Evolutionary conservation across 2,797 vertebrate species (phyloP).

Genomic region (Typhlichthys eigenmanni): DNA sequence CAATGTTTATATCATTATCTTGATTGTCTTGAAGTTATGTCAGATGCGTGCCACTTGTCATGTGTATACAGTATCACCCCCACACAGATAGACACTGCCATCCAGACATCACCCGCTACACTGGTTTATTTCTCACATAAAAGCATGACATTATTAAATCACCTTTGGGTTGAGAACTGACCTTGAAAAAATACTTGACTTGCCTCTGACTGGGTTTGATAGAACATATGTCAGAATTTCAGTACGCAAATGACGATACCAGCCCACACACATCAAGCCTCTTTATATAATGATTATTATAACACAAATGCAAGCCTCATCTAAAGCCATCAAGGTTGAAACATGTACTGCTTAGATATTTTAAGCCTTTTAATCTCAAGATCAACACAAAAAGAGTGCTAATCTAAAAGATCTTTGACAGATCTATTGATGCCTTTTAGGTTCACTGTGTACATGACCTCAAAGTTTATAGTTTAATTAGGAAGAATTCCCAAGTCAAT

Average conservation of each 20-base stretch:
- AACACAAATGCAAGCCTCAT: no score
- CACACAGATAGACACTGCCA: background rate
- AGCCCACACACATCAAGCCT: no score
- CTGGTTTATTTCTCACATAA: background rate
- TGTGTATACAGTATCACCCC: no score
- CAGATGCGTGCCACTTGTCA: no score
- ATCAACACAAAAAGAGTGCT: constrained; percentile 27
- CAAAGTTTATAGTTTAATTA: constrained; percentile 47
- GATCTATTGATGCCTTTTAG: constrained; percentile 38
- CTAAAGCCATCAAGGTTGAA: constrained; percentile 25
- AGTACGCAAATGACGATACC: no score
- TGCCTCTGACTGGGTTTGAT: background rate
- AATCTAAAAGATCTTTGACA: constrained; percentile 49
- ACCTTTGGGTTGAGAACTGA: background rate
- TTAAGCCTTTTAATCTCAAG: constrained; percentile 45
- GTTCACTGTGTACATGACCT: constrained; percentile 34
- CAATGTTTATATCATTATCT: no score
- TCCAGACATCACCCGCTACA: background rate
- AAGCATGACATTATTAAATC: background rate
- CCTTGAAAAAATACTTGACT: background rate
- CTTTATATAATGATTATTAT: no score
- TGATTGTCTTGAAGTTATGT: no score
- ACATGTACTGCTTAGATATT: constrained; percentile 37
- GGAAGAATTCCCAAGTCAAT: constrained; percentile 33
- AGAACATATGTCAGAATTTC: no score